Conservation (phyloP, 2,113 vertebrate genomes). For the Carlito syrichta region DNA sequence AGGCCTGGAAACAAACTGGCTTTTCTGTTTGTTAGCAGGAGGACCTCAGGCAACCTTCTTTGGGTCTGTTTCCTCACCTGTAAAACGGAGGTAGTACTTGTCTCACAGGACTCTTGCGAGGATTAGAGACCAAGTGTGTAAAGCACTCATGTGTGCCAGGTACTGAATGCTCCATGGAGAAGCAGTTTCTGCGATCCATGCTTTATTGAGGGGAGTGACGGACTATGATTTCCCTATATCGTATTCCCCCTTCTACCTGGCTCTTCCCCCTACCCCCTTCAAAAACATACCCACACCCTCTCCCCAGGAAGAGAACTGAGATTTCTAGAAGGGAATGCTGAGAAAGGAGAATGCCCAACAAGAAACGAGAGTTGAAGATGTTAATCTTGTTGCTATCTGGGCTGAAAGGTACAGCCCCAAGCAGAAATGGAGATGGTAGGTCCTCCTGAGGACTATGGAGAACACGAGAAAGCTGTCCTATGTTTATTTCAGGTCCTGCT, state of each 20-base stretch:
- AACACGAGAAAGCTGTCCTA: neutral
- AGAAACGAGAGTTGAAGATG: neutral
- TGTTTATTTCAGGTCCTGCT: conserved; percentile 85
- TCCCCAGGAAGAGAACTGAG: neutral
- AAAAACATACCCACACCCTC: neutral
- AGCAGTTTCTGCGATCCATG: neutral
- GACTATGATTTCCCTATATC: neutral
- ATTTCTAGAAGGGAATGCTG: neutral
- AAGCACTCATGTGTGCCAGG: neutral
- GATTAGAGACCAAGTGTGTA: neutral
- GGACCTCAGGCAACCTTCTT: neutral
- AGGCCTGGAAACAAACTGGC: neutral
- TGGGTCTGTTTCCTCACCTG: neutral
- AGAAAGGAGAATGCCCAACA: neutral
- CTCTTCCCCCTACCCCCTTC: neutral
- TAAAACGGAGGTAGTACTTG: neutral
- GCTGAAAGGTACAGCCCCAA: neutral
- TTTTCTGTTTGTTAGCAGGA: neutral
- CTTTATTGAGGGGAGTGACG: neutral
- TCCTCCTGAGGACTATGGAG: neutral
- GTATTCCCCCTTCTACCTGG: neutral
- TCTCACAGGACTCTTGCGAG: neutral
- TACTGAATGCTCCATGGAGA: neutral
- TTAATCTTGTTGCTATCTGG: neutral
- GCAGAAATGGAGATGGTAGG: neutral